Evolutionary conservation across 2,888 invertebrate genomes (phyloP), one percentile per base, ranked within the genome.

Genomic region (Galeopsomyia nigrocyanea): DNA sequence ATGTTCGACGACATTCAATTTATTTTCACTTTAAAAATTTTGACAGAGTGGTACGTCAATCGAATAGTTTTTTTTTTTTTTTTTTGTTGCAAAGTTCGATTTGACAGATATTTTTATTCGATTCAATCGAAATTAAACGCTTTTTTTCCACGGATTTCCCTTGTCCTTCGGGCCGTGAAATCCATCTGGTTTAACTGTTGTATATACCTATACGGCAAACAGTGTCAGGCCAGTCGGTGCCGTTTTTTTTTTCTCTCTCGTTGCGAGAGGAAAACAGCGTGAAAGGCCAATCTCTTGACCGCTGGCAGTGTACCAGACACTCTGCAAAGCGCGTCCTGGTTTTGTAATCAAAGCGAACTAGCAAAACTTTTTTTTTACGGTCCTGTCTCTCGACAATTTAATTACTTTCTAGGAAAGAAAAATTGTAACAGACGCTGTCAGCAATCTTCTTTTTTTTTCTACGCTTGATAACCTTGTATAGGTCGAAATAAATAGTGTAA

Each of bases 261-360:
- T 73, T 68, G 5, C 53, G 19, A 26, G 26, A 3, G 51, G 64
- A 73, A 65, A 61, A 55, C 55, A 19, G 49, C 53, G 61, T 60
- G 49, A 60, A 68, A 57, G 64, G 72, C 39, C 58, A 68, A 68
- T 53, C 64, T 68, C 22, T 63, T 68, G n/a, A 26, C 58, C n/a
- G 50, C n/a, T 68, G 64, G 67, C 58, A 60, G 17, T 31, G 63
- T 64, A 63, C 63, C 64, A 72, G 49, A 16, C 63, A 60, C 22
- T 10, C 5, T 22, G 58, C n/a, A 39, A 22, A 31, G 21, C 56
- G 57, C 46, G 71, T 46, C 51, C 67, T 57, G 67, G 57, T 57
- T 39, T 72, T 58, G n/a, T 1, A 47, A 63, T 22, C 21, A 26
- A 49, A n/a, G 47, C 51, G 46, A 49, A 56, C 31, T 62, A 22